Evolutionary conservation across 1,140 invertebrate genomes (phyloP).

Genomic region (Leptoteleia sp.): DNA sequence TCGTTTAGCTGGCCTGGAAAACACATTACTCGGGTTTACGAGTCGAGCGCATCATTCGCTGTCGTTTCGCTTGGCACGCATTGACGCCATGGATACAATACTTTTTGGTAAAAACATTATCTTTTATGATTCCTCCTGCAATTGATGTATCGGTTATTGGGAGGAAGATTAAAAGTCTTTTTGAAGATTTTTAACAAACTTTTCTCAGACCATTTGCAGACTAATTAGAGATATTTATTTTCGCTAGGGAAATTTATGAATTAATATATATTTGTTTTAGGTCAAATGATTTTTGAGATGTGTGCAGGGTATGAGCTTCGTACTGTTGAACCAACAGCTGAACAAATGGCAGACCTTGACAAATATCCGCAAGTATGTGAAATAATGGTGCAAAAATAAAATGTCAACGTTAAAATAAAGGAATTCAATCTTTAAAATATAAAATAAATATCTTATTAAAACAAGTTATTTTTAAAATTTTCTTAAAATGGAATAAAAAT

Average conservation of each 20-base stretch:
- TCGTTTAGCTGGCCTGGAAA: slow-evolving; percentile 90
- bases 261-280: too few relatives aligned
- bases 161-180: too few relatives aligned
- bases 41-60: slow-evolving; percentile 85
- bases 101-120: slow-evolving; percentile 84
- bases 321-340: slow-evolving; percentile 86
- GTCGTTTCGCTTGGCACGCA: slow-evolving; percentile 79
- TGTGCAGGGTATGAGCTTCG: slow-evolving; percentile 90
- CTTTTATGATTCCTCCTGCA: too few relatives aligned
- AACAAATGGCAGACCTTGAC: slow-evolving; percentile 87
- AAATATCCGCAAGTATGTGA: slow-evolving; percentile 87
- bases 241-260: too few relatives aligned
- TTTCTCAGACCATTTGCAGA: too few relatives aligned
- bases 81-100: slow-evolving; percentile 86
- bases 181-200: too few relatives aligned
- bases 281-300: slow-evolving; percentile 95
- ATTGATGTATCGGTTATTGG: too few relatives aligned
- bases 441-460: slow-evolving; percentile 8
- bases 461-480: too few relatives aligned
- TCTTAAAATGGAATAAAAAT: too few relatives aligned
- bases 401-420: too few relatives aligned
- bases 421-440: background rate
- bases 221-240: background rate
- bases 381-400: background rate
- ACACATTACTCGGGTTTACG: slow-evolving; percentile 89